phyloP scores from a whole-genome alignment of 2,797 vertebrate species.

The Linurgus olivaceus region DNA sequence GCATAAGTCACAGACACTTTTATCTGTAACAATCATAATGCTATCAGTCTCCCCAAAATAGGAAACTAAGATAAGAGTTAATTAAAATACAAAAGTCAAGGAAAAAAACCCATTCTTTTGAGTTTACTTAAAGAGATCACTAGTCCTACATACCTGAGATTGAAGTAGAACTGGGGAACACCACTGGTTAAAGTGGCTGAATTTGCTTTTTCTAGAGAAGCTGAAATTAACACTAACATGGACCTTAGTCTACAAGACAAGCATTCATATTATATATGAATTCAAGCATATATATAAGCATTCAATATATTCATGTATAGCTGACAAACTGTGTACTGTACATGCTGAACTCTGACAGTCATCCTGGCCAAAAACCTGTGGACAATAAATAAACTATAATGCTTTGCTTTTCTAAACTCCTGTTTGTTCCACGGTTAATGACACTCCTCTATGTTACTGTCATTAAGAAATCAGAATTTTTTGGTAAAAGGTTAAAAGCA shows the following conservation, averaged over 20 bases:
- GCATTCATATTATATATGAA: not conserved
- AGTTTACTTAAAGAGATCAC: not conserved
- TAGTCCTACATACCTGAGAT: not conserved
- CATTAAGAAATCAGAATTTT: not conserved
- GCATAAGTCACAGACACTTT: not conserved
- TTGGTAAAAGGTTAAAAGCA: not conserved
- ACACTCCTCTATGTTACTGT: not conserved
- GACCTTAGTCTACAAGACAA: not conserved
- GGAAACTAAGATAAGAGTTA: not conserved
- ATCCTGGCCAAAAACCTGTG: not conserved
- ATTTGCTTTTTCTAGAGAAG: not conserved
- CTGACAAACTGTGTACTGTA: not conserved
- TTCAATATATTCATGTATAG: too few relatives aligned
- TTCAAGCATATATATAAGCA: too few relatives aligned
- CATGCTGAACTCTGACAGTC: not conserved
- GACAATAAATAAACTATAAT: not conserved
- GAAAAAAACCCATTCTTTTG: not conserved
- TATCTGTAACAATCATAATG: not conserved
- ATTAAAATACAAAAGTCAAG: not conserved
- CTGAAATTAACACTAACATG: not conserved
- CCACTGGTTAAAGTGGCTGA: not conserved
- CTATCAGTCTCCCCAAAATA: not conserved
- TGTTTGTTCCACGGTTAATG: not conserved
- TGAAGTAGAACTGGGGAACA: not conserved
- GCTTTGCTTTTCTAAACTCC: not conserved